These are phyloP conservation scores for Ophiothrix spiculata DNA, from an alignment of 35 echinoderm and acorn worm genomes.

Conservation along the genomic window DNA sequence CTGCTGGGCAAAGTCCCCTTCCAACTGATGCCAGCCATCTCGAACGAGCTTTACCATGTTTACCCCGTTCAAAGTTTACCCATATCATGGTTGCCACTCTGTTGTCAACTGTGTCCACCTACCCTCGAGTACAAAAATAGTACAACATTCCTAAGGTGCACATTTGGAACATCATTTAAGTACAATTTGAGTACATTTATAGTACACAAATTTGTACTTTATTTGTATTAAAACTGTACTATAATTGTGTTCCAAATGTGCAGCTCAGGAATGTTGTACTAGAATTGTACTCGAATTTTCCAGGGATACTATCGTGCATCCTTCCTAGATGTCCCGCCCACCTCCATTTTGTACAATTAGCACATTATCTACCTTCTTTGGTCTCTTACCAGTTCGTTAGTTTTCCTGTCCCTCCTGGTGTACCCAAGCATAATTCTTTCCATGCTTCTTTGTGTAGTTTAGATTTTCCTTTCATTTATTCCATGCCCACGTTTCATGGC, in stretches of 20 bases:
- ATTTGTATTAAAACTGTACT: too few relatives aligned
- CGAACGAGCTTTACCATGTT: neutral
- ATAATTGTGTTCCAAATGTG: too few relatives aligned
- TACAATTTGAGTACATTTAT: too few relatives aligned
- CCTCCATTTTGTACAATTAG: conserved; percentile 14
- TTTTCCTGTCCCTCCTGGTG: conserved; percentile 35
- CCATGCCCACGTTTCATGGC: neutral
- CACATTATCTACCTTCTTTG: conserved; percentile 11
- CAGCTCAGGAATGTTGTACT: too few relatives aligned
- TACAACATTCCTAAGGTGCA: too few relatives aligned
- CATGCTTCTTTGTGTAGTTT: conserved; percentile 38
- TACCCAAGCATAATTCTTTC: conserved; percentile 38
- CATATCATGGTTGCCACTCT: conserved; percentile 11
- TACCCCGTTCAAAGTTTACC: too few relatives aligned
- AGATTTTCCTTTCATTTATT: conserved; percentile 26
- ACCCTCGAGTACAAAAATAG: neutral
- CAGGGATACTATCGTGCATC: too few relatives aligned
- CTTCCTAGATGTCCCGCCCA: conserved; percentile 9
- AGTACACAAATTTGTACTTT: too few relatives aligned
- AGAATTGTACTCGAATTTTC: too few relatives aligned
- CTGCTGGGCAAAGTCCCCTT: too few relatives aligned
- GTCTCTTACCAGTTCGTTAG: neutral
- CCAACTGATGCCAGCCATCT: too few relatives aligned
- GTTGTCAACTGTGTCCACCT: conserved; percentile 8
- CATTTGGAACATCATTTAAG: too few relatives aligned